A percentile compares a stretch with the other conserved stretches of the same genome.
Evolutionary conservation across 2,113 vertebrate genomes (phyloP).

Genomic region (Brevimyrus niger): DNA sequence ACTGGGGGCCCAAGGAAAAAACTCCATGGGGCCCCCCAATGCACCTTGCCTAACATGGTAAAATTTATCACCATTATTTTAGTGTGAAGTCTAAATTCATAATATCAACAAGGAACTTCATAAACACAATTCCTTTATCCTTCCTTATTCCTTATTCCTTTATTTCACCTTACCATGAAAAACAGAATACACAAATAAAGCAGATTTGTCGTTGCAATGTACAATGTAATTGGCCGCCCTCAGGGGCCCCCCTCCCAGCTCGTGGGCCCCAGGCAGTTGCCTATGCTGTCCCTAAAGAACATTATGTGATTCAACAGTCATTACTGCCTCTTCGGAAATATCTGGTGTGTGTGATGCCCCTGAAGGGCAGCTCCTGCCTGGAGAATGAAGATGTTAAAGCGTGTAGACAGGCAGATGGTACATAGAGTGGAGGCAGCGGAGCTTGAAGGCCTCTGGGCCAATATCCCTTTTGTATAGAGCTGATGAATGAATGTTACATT

Average conservation of each 20-base stretch:
- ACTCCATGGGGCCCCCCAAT: no score
- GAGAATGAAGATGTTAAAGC: background rate
- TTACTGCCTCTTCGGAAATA: no score
- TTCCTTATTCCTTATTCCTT: no score
- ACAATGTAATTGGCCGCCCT: background rate
- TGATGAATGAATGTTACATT: background rate
- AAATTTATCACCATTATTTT: background rate
- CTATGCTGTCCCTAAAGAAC: background rate
- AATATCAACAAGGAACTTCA: background rate
- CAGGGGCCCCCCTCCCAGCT: background rate
- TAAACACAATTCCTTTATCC: background rate
- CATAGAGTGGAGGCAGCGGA: background rate
- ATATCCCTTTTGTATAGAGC: background rate
- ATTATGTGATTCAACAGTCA: no score
- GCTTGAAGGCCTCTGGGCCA: background rate
- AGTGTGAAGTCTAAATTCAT: background rate
- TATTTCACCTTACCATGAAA: background rate
- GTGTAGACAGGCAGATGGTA: background rate
- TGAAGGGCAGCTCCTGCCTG: background rate
- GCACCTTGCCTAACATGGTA: background rate
- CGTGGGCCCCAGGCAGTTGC: no score
- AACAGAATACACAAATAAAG: background rate
- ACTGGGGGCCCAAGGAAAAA: no score
- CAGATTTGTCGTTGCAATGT: background rate
- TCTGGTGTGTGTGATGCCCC: background rate